Evolutionary conservation across 37 sponge, comb jelly and placozoan species (phyloP).

Genomic region (Cladorhizidae sp.): DNA sequence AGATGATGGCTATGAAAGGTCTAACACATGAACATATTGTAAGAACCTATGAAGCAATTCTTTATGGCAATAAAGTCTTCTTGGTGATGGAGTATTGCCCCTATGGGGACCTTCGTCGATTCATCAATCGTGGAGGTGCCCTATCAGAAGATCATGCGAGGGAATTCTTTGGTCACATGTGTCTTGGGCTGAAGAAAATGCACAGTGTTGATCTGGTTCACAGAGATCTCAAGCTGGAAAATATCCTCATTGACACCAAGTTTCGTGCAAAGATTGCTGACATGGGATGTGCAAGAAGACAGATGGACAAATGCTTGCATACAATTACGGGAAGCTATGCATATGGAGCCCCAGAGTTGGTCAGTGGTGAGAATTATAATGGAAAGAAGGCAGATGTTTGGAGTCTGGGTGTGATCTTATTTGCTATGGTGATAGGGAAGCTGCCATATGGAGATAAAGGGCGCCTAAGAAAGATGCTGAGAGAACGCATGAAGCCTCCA

Average conservation of each 20-base stretch:
- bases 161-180: slow-evolving; percentile 47
- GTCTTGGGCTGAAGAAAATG: slow-evolving; percentile 43
- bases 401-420: slow-evolving; percentile 68
- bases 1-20: slow-evolving; percentile 52
- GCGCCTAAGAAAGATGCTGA: slow-evolving; percentile 39
- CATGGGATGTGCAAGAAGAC: slow-evolving; percentile 66
- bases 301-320: slow-evolving; percentile 49
- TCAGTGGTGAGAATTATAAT: slow-evolving; percentile 54
- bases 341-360: slow-evolving; percentile 68
- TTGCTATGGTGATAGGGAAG: slow-evolving; percentile 52
- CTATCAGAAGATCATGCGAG: slow-evolving; percentile 45
- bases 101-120: slow-evolving; percentile 58
- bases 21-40: slow-evolving; percentile 55
- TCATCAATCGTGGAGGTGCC: slow-evolving; percentile 50
- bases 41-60: slow-evolving; percentile 34
- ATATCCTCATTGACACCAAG: slow-evolving; percentile 50
- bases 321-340: slow-evolving; percentile 72
- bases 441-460: slow-evolving; percentile 59
- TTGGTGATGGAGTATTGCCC: slow-evolving; percentile 54
- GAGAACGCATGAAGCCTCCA: slow-evolving; percentile 48
- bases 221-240: slow-evolving; percentile 69
- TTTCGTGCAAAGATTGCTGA: slow-evolving; percentile 51
- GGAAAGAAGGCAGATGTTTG: slow-evolving; percentile 69
- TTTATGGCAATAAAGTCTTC: slow-evolving; percentile 54
- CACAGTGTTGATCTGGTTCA: slow-evolving; percentile 57